Base-by-base conservation (phyloP, 1,140 invertebrate species). In the Melipona quadrifasciata region DNA sequence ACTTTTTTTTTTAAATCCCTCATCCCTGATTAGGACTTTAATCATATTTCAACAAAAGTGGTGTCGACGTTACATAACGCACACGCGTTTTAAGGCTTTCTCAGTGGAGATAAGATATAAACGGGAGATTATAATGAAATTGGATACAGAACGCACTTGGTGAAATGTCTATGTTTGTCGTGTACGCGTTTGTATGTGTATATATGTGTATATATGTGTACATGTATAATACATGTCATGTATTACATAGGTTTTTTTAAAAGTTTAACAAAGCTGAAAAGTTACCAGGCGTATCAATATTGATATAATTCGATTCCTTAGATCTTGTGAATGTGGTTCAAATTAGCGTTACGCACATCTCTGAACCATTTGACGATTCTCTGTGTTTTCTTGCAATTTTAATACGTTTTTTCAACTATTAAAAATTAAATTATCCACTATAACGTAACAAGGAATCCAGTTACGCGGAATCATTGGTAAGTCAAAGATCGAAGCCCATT, bases 11-110 rank as follows among this genome's bases (percentile, higher is more conserved):
- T 76, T 51, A 89, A 39, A 90, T 84, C 86, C 86, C 85, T 87
- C 88, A 86, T 90, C 86, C 88, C 86, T 87, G 58, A 87, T 68
- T 80, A 55, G 89, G 72, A 76, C 82, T 87, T 51, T 34, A 72
- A 82, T 71, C 75, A 86, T 82, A 91, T 89, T 82, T 86, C 91
- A 91, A 92, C 91, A 92, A 92, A 93, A 93, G 92, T 93, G 93
- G 92, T 93, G 93, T 93, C 91, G 92, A 93, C 92, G 92, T 93
- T 89, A 82, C 87, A 67, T 88, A 78, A 86, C 55, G 53, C 84
- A 57, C 80, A 80, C 71, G 80, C 55, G 79, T 82, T 64, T 76
- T 84, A 79, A 84, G 74, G 82, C 81, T 85, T 91, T 79, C 78
- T 85, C 73, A 87, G 86, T 90, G 88, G 86, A 92, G 91, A 89